Conservation (phyloP, 2,113 vertebrate species). For the Sarotherodon lohbergeri region DNA sequence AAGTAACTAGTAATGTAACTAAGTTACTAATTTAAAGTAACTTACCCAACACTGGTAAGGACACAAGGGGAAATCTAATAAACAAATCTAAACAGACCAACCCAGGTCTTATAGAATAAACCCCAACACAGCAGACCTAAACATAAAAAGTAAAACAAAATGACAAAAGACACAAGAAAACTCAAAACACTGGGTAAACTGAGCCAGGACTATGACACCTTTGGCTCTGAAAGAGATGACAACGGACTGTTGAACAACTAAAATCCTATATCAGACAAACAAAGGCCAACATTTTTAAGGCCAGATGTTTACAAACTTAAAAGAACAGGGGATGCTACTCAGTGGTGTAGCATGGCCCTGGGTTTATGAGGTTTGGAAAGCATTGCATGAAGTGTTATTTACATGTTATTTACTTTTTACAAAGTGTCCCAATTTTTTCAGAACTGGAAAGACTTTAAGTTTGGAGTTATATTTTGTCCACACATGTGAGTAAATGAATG, state of each 20-base stretch:
- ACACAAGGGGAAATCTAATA: not conserved
- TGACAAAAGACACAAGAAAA: not conserved
- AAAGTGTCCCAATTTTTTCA: not conserved
- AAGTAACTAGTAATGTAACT: too few species aligned
- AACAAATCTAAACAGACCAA: not conserved
- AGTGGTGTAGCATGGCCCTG: not conserved
- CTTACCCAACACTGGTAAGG: not conserved
- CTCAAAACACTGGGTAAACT: not conserved
- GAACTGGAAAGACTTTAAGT: not conserved
- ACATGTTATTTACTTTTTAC: not conserved
- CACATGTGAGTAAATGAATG: not conserved
- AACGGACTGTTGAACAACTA: accelerated
- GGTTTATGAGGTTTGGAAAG: not conserved
- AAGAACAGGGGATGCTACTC: not conserved
- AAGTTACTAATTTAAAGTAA: too few species aligned
- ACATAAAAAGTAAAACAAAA: not conserved
- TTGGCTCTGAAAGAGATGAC: not conserved
- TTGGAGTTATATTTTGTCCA: not conserved
- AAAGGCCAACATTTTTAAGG: not conserved
- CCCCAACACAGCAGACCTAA: not conserved
- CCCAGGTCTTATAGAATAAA: not conserved
- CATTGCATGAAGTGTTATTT: not conserved
- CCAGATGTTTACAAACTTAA: not conserved
- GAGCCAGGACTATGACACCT: accelerated
- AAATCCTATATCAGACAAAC: accelerated